phyloP scores from a whole-genome alignment of 2,888 invertebrate species.

The Amiota mariae region DNA sequence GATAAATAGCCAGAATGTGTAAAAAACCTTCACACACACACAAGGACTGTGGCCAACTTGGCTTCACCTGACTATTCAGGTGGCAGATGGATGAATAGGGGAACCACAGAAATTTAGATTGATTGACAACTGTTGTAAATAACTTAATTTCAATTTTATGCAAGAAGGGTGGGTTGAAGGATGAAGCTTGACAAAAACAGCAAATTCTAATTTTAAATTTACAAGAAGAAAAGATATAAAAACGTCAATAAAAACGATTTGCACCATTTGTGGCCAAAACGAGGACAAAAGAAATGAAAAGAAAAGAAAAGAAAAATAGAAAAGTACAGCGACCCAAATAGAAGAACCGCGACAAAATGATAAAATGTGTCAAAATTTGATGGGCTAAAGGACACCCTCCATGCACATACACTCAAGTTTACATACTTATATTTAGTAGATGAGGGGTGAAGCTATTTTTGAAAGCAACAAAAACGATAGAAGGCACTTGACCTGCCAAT shows the following conservation, averaged over 20 bases:
- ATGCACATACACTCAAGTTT: too few species aligned
- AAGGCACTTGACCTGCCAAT: not conserved
- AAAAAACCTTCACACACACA: not conserved
- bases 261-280: conserved; percentile 49
- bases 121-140: conserved; percentile 26
- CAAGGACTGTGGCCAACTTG: not conserved
- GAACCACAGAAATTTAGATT: conserved; percentile 19
- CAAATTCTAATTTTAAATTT: conserved; percentile 27
- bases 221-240: conserved; percentile 17
- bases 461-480: not conserved
- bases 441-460: too few species aligned
- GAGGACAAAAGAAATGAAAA: not conserved
- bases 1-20: not conserved
- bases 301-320: not conserved
- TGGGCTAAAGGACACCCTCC: not conserved
- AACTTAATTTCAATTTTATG: conserved; percentile 19
- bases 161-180: not conserved
- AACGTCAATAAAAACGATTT: conserved; percentile 50
- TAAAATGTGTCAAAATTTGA: conserved; percentile 22
- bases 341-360: not conserved
- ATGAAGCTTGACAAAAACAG: not conserved
- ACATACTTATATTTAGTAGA: too few species aligned
- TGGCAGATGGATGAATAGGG: not conserved
- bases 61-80: not conserved
- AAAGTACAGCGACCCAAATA: not conserved